These are phyloP conservation scores for Subanguina moxae DNA, from an alignment of 1,140 invertebrate genomes.

Conservation along the genomic window DNA sequence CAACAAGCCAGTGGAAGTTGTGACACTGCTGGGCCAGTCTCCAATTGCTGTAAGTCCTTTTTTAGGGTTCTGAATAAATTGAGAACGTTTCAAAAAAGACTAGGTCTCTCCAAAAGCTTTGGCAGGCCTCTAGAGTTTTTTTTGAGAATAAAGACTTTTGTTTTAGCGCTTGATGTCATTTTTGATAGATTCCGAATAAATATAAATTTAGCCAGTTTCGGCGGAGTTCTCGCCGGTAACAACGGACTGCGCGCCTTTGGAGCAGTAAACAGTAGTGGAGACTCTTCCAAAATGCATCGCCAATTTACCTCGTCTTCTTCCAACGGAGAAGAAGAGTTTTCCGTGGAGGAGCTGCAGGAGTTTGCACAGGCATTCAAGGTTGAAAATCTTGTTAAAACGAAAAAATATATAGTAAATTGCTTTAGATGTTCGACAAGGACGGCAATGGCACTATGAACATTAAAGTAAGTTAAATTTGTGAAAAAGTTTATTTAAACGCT, in stretches of 20 bases:
- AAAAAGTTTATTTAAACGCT: no score
- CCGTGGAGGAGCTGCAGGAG: constrained; percentile 56
- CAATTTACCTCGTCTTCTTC: constrained; percentile 49
- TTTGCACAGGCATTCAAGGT: constrained; percentile 58
- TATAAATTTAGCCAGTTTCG: constrained; percentile 6
- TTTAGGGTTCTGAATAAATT: neutral
- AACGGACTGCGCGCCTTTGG: constrained; percentile 10
- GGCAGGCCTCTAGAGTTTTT: no score
- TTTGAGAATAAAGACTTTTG: no score
- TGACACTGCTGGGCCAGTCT: constrained; percentile 6
- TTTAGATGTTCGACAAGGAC: constrained; percentile 58
- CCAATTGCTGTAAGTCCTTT: constrained; percentile 17
- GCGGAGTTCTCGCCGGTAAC: neutral
- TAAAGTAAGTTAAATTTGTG: constrained; percentile 25
- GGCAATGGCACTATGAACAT: constrained; percentile 59
- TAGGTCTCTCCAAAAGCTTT: neutral
- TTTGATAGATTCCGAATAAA: no score
- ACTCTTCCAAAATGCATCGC: constrained; percentile 46
- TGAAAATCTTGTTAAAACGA: neutral
- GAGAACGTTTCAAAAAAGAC: neutral
- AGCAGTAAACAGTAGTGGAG: constrained; percentile 6
- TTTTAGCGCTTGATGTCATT: no score
- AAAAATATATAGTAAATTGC: neutral
- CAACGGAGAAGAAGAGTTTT: constrained; percentile 56
- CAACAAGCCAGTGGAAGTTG: neutral